Evolutionary conservation across 2,113 vertebrate genomes (phyloP).

Genomic region (Peromyscus californicus): DNA sequence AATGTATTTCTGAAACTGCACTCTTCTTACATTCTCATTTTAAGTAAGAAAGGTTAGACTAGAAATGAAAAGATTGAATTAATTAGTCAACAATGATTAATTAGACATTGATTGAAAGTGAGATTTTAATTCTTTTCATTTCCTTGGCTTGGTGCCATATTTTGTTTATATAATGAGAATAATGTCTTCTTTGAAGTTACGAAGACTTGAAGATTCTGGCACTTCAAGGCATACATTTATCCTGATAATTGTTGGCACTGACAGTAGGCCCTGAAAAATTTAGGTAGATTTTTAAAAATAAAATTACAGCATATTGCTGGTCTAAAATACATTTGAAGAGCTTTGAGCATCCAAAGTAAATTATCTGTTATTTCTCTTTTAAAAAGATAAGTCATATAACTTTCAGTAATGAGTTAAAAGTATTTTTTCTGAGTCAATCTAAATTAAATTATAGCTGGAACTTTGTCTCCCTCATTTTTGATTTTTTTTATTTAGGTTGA

Average conservation of each 20-base stretch:
- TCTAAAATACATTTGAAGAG: slow-evolving; percentile 1
- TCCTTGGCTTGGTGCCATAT: slow-evolving; percentile 55
- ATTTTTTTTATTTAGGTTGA: not conserved
- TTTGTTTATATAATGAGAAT: slow-evolving; percentile 69
- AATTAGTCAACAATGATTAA: slow-evolving; percentile 80
- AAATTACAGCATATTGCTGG: not conserved
- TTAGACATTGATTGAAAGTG: slow-evolving; percentile 63
- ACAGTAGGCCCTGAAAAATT: slow-evolving; percentile 35
- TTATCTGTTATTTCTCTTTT: slow-evolving; percentile 21
- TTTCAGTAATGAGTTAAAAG: slow-evolving; percentile 14
- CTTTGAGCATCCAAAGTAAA: slow-evolving; percentile 19
- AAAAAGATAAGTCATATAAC: slow-evolving; percentile 39
- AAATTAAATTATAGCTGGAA: not conserved
- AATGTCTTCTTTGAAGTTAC: slow-evolving; percentile 49
- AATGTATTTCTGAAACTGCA: slow-evolving; percentile 24
- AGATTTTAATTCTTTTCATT: slow-evolving; percentile 59
- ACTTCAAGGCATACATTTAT: slow-evolving; percentile 44
- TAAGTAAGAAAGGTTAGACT: slow-evolving; percentile 49
- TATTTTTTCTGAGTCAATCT: slow-evolving; percentile 4
- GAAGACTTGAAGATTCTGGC: slow-evolving; percentile 51
- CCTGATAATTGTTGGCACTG: slow-evolving; percentile 42
- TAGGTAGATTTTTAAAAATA: not conserved
- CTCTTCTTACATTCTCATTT: slow-evolving; percentile 26
- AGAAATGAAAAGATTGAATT: slow-evolving; percentile 72
- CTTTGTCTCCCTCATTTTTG: not conserved